Evolutionary conservation across 2,888 invertebrate species (phyloP).

Genomic region (Graphium colonna): DNA sequence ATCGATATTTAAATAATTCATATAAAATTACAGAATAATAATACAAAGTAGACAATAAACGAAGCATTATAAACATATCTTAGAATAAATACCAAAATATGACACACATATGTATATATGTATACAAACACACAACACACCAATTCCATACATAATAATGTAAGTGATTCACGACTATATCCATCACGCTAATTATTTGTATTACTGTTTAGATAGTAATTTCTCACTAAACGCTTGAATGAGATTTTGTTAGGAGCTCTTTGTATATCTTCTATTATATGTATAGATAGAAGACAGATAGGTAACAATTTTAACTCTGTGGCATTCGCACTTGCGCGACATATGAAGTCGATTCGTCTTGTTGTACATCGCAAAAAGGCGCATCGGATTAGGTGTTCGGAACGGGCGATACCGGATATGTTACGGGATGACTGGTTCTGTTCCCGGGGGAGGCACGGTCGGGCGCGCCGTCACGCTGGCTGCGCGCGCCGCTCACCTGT

Average conservation of each 20-base stretch:
- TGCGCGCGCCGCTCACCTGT: slow-evolving; percentile 39
- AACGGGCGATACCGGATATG: slow-evolving; percentile 51
- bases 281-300: neutral
- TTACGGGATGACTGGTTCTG: slow-evolving; percentile 40
- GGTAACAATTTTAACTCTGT: neutral
- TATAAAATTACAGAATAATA: too few relatives aligned
- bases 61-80: neutral
- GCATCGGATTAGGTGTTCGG: slow-evolving; percentile 12
- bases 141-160: too few relatives aligned
- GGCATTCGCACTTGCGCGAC: neutral
- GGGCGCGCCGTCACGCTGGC: slow-evolving; percentile 54
- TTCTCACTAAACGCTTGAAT: too few relatives aligned
- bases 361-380: slow-evolving; percentile 16
- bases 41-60: too few relatives aligned
- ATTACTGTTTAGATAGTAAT: too few relatives aligned
- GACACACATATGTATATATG: neutral
- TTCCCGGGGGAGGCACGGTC: slow-evolving; percentile 59
- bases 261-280: neutral
- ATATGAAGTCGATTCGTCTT: slow-evolving; percentile 10
- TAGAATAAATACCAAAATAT: neutral
- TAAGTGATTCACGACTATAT: neutral
- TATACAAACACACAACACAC: too few relatives aligned
- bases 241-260: too few relatives aligned
- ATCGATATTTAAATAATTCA: too few relatives aligned
- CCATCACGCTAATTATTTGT: too few relatives aligned